Evolutionary conservation across 2,797 vertebrate species (phyloP).

Genomic region (Psittacula echo): DNA sequence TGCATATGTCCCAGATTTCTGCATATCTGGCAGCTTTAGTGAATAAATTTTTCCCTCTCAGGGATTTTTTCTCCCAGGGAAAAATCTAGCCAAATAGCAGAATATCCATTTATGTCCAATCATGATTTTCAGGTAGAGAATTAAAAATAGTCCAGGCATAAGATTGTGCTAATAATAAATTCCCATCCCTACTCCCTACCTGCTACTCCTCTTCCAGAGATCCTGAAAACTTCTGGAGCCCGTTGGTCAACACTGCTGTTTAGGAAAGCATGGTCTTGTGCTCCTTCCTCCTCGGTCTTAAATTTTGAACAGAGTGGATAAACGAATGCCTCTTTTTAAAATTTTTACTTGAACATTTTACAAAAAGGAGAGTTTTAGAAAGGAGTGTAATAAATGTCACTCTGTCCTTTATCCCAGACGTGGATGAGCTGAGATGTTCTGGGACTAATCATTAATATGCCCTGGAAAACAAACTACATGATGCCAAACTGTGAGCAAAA

Average conservation of each 20-base stretch:
- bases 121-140: not conserved
- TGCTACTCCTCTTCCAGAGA: not conserved
- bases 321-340: not conserved
- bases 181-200: rapidly evolving
- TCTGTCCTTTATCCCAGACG: not conserved
- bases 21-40: not conserved
- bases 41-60: not conserved
- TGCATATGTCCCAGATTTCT: not conserved
- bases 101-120: not conserved
- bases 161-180: rapidly evolving
- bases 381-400: not conserved
- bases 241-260: rapidly evolving
- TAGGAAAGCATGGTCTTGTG: rapidly evolving
- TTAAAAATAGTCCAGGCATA: not conserved
- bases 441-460: not conserved
- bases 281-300: not conserved
- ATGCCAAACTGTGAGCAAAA: not conserved
- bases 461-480: not conserved
- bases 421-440: not conserved
- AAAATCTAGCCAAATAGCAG: not conserved
- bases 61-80: not conserved
- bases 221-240: not conserved
- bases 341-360: not conserved
- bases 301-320: not conserved
- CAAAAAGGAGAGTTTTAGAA: not conserved